Percentiles rank a stretch among this genome's conserved stretches.
phyloP scores from a whole-genome alignment of 1,140 invertebrate genomes.

The Drosophila carrolli region DNA sequence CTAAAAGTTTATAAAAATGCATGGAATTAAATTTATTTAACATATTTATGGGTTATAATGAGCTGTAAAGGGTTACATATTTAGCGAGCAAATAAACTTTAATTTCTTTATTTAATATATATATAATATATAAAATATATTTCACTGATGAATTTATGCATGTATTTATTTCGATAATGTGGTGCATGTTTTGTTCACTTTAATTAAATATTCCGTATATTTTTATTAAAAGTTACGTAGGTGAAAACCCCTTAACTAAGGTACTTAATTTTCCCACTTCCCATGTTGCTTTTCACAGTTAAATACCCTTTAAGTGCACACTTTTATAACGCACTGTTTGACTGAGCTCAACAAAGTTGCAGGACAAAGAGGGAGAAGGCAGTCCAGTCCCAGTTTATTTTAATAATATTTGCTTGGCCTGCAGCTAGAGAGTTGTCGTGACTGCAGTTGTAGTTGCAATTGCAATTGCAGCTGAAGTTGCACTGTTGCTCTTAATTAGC shows the following conservation, averaged over 20 bases:
- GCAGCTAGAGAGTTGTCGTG: conserved; percentile 60
- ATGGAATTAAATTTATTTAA: too few relatives aligned
- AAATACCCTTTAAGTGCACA: conserved; percentile 21
- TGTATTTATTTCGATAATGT: too few relatives aligned
- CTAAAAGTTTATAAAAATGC: too few relatives aligned
- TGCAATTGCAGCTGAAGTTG: conserved; percentile 32
- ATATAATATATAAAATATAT: too few relatives aligned
- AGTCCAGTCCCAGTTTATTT: conserved; percentile 40
- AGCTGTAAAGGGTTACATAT: too few relatives aligned
- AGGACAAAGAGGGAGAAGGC: neutral
- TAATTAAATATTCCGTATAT: neutral
- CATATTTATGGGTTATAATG: too few relatives aligned
- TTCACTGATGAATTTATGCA: too few relatives aligned
- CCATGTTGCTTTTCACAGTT: conserved; percentile 12
- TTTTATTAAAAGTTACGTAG: neutral
- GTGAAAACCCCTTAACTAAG: neutral
- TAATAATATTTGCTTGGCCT: conserved; percentile 66
- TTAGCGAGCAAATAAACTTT: too few relatives aligned
- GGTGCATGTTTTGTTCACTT: too few relatives aligned
- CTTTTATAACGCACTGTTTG: conserved; percentile 35
- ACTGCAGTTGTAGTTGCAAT: conserved; percentile 28
- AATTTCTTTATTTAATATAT: too few relatives aligned
- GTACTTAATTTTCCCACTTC: conserved; percentile 4
- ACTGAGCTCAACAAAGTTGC: neutral
- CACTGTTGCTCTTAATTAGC: conserved; percentile 70